phyloP scores from a whole-genome alignment of 2,797 vertebrate species.

The Podargus strigoides region DNA sequence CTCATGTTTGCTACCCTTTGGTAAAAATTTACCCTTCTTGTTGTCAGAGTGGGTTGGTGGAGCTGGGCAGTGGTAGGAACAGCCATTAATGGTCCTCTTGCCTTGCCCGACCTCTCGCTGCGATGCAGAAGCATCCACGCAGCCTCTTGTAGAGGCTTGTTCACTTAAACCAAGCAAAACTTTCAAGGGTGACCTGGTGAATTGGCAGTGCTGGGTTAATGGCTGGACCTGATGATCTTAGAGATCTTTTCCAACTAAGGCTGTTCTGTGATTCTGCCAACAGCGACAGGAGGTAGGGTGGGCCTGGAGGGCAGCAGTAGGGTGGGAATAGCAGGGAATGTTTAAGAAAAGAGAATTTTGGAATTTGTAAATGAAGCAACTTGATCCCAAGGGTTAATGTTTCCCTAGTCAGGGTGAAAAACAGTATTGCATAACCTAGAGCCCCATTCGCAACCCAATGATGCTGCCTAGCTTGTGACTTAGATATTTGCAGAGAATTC shows the following conservation, averaged over 20 bases:
- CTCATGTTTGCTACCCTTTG: background rate
- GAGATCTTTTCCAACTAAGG: too few species aligned
- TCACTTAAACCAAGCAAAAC: background rate
- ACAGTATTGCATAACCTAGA: background rate
- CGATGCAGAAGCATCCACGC: background rate
- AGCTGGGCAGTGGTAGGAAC: background rate
- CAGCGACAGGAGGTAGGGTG: too few species aligned
- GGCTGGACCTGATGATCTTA: too few species aligned
- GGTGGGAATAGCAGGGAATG: background rate
- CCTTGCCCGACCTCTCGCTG: fast-evolving
- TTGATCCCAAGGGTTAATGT: background rate
- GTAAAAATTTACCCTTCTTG: background rate
- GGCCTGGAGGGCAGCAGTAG: background rate
- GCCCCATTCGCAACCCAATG: fast-evolving
- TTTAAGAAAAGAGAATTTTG: background rate
- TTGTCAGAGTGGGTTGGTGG: background rate
- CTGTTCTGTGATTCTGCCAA: too few species aligned
- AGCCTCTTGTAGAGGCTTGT: background rate
- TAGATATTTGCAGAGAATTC: background rate
- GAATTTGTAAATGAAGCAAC: background rate
- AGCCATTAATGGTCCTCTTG: fast-evolving
- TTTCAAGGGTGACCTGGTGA: too few species aligned
- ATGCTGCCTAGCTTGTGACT: background rate
- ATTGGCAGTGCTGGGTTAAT: too few species aligned
- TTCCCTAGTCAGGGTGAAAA: background rate